phyloP scores from a whole-genome alignment of 2,797 vertebrate genomes.

The Manis pentadactyla region DNA sequence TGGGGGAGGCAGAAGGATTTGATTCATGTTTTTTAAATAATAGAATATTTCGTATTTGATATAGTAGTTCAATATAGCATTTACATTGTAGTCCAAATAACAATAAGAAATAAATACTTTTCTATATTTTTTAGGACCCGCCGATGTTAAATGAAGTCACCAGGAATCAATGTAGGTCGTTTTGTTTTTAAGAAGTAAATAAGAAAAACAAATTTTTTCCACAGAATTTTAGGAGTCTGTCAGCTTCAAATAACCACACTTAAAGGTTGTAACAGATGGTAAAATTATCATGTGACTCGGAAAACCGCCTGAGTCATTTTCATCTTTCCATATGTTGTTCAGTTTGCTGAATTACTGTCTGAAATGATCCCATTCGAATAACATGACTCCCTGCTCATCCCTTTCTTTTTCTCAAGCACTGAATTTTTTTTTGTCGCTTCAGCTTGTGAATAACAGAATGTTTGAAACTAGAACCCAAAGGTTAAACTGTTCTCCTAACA shows the following conservation, averaged over 20 bases:
- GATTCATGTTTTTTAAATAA: neutral
- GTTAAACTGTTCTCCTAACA: conserved; percentile 27
- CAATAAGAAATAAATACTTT: neutral
- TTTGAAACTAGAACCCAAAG: conserved; percentile 49
- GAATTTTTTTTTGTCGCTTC: neutral
- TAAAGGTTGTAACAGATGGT: neutral
- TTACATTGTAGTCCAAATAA: neutral
- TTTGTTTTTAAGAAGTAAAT: conserved; percentile 1
- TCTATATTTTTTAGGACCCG: neutral
- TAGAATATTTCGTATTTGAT: conserved; percentile 8
- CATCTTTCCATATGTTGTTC: neutral
- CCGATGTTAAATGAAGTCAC: neutral
- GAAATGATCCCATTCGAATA: neutral
- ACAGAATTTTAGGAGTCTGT: neutral
- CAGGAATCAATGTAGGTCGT: neutral
- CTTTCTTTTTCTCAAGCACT: neutral
- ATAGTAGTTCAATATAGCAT: neutral
- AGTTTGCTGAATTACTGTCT: neutral
- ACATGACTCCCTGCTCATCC: neutral
- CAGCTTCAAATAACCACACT: neutral
- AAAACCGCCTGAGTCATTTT: neutral
- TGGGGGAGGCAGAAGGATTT: neutral
- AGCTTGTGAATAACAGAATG: neutral
- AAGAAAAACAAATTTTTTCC: neutral
- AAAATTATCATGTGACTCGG: neutral